Evolutionary conservation across 1,140 invertebrate species (phyloP), one percentile per base, ranked within the genome.

Genomic region (Plodia interpunctella): DNA sequence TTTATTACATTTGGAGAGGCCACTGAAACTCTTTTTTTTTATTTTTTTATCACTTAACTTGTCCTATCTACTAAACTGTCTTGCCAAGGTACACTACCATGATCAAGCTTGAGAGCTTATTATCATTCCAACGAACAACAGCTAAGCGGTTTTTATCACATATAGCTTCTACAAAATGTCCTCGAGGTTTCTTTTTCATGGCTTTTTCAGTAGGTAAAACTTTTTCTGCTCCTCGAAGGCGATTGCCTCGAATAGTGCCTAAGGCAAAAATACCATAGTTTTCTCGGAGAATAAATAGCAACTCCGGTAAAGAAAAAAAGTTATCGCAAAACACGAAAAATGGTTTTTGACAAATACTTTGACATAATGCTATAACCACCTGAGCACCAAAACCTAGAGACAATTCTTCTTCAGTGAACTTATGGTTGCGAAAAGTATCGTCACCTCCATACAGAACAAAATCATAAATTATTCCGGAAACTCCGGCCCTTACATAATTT

Each of bases 401-500:
- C 2, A 20, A 13, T 70, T 76, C 70, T 28, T 71, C 9, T 30
- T 67, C 65, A n/a, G 55, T 58, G 35, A 70, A 73, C n/a, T 30
- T 49, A 49, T 68, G 51, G 11, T 19, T 49, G 5, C 64, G 18
- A 55, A 76, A 76, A 17, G 68, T 76, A 55, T 76, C 65, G n/a
- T 67, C 62, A 15, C 67, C 74, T 19, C 55, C 70, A 62, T 89
- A 88, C 3, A 78, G 5, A 4, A 83, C 21, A 68, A 90, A 87
- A 62, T 90, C 81, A 66, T 87, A 85, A 0, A 85, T 65, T 38
- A 66, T 69, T 0, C 66, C 72, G 11, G 62, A 62, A 2, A 66
- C 60, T 17, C 78, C 78, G 35, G 80, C 72, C 15, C 77, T 59
- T 0, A 76, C 75, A 62, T 68, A 90, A 15, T 83, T 61, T 71